Evolutionary conservation across 2,797 vertebrate genomes (phyloP).

Genomic region (Apogon talboti): DNA sequence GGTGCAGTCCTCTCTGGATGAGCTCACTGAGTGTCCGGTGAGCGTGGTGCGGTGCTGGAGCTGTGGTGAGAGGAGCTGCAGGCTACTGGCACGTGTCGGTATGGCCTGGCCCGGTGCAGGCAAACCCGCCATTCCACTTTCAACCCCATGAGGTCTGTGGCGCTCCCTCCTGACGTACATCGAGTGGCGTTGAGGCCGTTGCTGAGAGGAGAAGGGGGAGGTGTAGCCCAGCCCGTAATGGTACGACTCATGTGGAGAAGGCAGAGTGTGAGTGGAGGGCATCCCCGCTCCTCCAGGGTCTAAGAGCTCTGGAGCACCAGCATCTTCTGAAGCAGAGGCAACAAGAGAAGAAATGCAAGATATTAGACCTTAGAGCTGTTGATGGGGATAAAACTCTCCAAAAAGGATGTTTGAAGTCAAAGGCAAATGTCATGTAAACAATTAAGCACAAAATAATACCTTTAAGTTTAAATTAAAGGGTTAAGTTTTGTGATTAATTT

Average conservation of each 20-base stretch:
- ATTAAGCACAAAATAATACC: too few relatives aligned
- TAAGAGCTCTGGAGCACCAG: constrained; percentile 90
- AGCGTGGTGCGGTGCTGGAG: constrained; percentile 91
- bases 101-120: constrained; percentile 88
- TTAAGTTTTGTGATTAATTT: too few relatives aligned
- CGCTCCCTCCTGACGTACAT: constrained; percentile 99
- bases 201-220: constrained; percentile 98
- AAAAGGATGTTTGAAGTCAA: too few relatives aligned
- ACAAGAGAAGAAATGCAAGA: background rate
- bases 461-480: too few relatives aligned
- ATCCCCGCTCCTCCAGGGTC: constrained; percentile 84
- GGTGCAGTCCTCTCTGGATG: constrained; percentile 90
- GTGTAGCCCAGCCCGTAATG: constrained; percentile 97
- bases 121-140: constrained; percentile 77
- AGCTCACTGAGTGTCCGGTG: constrained; percentile 88
- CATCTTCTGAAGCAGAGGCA: constrained; percentile 81
- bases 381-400: too few relatives aligned
- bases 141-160: constrained; percentile 88
- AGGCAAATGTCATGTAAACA: too few relatives aligned
- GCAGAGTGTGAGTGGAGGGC: constrained; percentile 89
- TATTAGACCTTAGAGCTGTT: background rate
- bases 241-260: constrained; percentile 95
- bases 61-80: constrained; percentile 97
- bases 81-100: constrained; percentile 95
- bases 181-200: constrained; percentile 96